Evolutionary conservation across 2,888 invertebrate species (phyloP).

Genomic region (Watsonalla cultraria): DNA sequence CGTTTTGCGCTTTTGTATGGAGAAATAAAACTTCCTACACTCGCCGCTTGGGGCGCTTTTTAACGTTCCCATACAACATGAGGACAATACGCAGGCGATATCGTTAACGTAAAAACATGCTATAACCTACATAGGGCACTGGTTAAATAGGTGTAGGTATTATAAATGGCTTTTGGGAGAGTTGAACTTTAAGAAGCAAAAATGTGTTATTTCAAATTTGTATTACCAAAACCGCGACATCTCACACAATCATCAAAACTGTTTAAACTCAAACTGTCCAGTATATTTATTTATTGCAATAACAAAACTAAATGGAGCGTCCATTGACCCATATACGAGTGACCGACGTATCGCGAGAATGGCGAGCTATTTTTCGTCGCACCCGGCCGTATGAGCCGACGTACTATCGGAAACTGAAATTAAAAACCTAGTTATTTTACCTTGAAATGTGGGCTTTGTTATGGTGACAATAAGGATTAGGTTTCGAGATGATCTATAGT

Average conservation of each 20-base stretch:
- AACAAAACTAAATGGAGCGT: conserved; percentile 34
- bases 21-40: no score
- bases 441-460: conserved; percentile 23
- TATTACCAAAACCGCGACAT: conserved; percentile 49
- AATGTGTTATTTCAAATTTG: conserved; percentile 12
- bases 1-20: no score
- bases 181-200: no score
- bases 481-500: no score
- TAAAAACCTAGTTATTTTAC: conserved; percentile 22
- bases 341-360: conserved; percentile 40
- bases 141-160: no score
- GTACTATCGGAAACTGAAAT: conserved; percentile 34
- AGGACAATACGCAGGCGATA: no score
- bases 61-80: no score
- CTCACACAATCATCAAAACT: conserved; percentile 16
- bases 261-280: conserved; percentile 17
- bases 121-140: no score
- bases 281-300: conserved; percentile 24
- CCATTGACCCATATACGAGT: conserved; percentile 43
- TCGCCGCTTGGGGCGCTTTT: no score
- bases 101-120: no score
- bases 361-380: conserved; percentile 61
- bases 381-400: conserved; percentile 30
- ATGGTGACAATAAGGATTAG: no score
- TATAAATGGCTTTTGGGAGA: no score